A percentile compares a stretch with the other conserved stretches of the same genome.
Conservation (phyloP, 2,888 invertebrate species). For the Chelonus formosanus region DNA sequence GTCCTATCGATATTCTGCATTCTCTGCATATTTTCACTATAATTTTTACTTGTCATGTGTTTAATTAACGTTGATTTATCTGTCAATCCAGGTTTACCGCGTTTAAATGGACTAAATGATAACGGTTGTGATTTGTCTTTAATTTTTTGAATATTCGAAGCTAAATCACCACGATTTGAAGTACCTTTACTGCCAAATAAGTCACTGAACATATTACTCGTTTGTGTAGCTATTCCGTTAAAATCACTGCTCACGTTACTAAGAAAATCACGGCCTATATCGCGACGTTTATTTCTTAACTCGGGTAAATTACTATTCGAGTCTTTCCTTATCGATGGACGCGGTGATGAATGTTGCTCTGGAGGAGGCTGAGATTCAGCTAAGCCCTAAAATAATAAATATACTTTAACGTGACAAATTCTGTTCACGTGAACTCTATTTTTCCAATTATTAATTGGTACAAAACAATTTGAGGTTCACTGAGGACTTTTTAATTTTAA, state of each 20-base stretch:
- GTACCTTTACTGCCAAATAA: conserved; percentile 77
- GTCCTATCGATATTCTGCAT: conserved; percentile 76
- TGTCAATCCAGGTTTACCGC: conserved; percentile 82
- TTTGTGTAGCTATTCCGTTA: conserved; percentile 91
- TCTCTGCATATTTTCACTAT: conserved; percentile 75
- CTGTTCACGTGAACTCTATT: too few relatives aligned
- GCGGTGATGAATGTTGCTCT: conserved; percentile 47
- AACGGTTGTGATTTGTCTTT: conserved; percentile 57
- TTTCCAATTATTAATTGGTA: too few relatives aligned
- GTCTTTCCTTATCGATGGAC: conserved; percentile 61
- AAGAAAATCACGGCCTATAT: conserved; percentile 82
- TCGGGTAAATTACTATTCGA: conserved; percentile 71
- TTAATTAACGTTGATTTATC: conserved; percentile 90
- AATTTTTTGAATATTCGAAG: conserved; percentile 66
- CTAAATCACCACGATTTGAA: conserved; percentile 58
- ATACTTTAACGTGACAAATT: too few relatives aligned
- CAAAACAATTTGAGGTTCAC: too few relatives aligned
- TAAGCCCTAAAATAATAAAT: conserved; percentile 58
- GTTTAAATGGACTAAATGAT: conserved; percentile 79
- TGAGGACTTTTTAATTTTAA: not conserved
- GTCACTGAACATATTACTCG: conserved; percentile 93
- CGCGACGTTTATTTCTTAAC: conserved; percentile 61
- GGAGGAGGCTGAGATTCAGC: conserved; percentile 66
- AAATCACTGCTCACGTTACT: conserved; percentile 91
- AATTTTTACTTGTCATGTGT: conserved; percentile 76